These are phyloP conservation scores for Willisornis vidua DNA, from an alignment of 2,113 vertebrate species.

Conservation along the genomic window DNA sequence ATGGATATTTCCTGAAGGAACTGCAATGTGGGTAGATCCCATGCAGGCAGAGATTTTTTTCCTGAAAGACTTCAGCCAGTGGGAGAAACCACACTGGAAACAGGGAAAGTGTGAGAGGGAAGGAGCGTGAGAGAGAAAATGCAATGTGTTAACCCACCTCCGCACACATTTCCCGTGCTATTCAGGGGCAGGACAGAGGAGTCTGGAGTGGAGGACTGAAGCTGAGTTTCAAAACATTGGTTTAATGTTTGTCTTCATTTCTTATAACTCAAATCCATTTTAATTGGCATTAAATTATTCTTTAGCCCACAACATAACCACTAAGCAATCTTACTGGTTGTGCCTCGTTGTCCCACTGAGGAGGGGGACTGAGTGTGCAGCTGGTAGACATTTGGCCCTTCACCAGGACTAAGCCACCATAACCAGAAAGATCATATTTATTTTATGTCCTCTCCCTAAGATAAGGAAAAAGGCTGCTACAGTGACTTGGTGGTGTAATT, in stretches of 20 bases:
- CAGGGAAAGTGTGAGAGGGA: neutral
- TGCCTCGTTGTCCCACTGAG: neutral
- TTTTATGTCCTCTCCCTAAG: neutral
- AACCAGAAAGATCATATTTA: neutral
- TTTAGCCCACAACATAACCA: neutral
- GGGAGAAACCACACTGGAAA: neutral
- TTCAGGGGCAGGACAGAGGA: neutral
- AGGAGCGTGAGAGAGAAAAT: neutral
- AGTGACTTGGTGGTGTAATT: neutral
- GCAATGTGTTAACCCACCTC: neutral
- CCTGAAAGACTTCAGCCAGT: neutral
- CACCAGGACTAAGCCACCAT: neutral
- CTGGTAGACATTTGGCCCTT: neutral
- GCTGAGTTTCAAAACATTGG: neutral
- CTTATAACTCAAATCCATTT: neutral
- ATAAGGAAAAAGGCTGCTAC: neutral
- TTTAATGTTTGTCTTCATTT: neutral
- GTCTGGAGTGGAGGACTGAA: neutral
- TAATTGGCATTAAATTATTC: neutral
- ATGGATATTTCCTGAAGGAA: neutral
- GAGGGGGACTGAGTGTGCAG: neutral
- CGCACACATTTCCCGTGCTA: accelerated
- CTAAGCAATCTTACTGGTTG: neutral
- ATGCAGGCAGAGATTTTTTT: neutral
- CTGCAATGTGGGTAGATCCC: neutral